phyloP scores from a whole-genome alignment of 2,888 invertebrate genomes.

The Drosophila percnosoma region DNA sequence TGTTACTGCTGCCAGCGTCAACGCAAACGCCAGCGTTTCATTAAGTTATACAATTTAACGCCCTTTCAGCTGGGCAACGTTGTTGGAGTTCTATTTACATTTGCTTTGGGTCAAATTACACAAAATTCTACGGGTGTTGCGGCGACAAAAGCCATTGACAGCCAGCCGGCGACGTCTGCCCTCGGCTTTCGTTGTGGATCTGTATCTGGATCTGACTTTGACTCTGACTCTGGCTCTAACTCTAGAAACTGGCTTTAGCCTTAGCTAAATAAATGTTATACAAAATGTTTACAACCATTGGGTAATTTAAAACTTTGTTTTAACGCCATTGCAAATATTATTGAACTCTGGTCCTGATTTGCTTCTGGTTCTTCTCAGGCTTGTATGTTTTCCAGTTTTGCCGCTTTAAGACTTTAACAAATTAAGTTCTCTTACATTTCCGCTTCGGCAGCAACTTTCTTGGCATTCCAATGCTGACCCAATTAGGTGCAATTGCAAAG shows the following conservation, averaged over 20 bases:
- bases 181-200: conserved; percentile 9
- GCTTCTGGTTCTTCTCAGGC: neutral
- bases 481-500: conserved; percentile 57
- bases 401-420: conserved; percentile 36
- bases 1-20: conserved; percentile 10
- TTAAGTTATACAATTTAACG: conserved; percentile 83
- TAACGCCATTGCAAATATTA: conserved; percentile 66
- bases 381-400: neutral
- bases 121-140: conserved; percentile 80
- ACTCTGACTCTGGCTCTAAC: conserved; percentile 8
- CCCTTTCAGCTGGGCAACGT: conserved; percentile 65
- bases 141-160: conserved; percentile 77
- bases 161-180: conserved; percentile 59
- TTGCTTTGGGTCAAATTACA: conserved; percentile 84
- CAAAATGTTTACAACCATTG: conserved; percentile 68
- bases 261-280: conserved; percentile 71
- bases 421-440: conserved; percentile 32
- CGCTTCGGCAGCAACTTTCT: conserved; percentile 28
- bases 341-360: conserved; percentile 55
- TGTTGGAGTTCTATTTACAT: conserved; percentile 83
- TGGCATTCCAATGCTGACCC: conserved; percentile 60
- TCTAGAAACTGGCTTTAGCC: conserved; percentile 20
- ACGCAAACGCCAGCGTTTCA: conserved; percentile 72
- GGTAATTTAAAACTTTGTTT: conserved; percentile 72
- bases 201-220: conserved; percentile 11